These are phyloP conservation scores for Helicoverpa assulta DNA, from an alignment of 2,888 invertebrate genomes.

Conservation along the genomic window DNA sequence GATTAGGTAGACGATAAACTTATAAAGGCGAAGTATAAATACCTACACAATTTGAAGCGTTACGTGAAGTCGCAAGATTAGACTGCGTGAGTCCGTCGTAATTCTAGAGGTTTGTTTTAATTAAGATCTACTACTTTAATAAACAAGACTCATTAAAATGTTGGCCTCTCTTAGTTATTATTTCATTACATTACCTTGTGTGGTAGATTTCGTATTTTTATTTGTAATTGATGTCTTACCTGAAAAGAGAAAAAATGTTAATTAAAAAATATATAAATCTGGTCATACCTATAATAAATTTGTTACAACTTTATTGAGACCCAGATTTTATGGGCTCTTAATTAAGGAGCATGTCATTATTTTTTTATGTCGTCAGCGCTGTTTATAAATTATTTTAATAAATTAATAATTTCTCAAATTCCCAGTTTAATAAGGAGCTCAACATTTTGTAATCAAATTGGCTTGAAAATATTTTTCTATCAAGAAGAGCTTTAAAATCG, in stretches of 20 bases:
- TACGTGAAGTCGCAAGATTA: conserved; percentile 41
- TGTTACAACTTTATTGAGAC: no score
- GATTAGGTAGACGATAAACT: no score
- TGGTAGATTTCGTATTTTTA: conserved; percentile 19
- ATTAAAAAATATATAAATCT: conserved; percentile 2
- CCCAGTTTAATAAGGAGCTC: conserved; percentile 50
- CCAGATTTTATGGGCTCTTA: no score
- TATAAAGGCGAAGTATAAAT: neutral
- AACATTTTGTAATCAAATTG: conserved; percentile 68
- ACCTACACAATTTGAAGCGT: neutral
- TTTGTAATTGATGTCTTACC: conserved; percentile 62
- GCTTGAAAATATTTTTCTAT: conserved; percentile 65
- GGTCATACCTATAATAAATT: no score
- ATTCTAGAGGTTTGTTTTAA: conserved; percentile 54
- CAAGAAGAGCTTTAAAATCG: conserved; percentile 62
- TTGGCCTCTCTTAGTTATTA: conserved; percentile 46
- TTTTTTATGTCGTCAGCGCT: neutral
- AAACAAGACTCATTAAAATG: conserved; percentile 61
- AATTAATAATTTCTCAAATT: conserved; percentile 65
- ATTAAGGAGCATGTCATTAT: neutral
- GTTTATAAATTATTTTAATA: conserved; percentile 38
- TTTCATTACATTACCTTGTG: conserved; percentile 64
- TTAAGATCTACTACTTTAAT: conserved; percentile 55
- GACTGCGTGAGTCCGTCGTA: conserved; percentile 28
- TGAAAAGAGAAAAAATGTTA: conserved; percentile 62